Percentiles rank a stretch among this genome's conserved stretches.
These are phyloP conservation scores for Opisthograptis luteolata DNA, from an alignment of 2,888 invertebrate species.

Conservation along the genomic window DNA sequence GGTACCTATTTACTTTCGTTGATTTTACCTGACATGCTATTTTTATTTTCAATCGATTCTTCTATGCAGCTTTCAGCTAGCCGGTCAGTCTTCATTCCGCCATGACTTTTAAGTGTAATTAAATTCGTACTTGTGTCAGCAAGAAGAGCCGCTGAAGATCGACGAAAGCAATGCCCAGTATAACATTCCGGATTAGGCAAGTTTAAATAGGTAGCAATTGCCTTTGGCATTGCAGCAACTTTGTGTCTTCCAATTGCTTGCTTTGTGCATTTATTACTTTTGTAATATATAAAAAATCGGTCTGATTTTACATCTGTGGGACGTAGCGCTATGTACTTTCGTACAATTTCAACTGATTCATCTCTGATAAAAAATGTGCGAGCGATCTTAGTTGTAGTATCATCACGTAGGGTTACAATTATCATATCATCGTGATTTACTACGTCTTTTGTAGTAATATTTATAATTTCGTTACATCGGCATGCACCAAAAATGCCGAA, in stretches of 20 bases:
- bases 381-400: slow-evolving; percentile 11
- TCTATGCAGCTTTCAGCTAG: neutral
- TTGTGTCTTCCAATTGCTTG: slow-evolving; percentile 25
- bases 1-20: slow-evolving; percentile 2
- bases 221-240: slow-evolving; percentile 20
- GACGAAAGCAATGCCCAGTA: slow-evolving; percentile 10
- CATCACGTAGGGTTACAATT: slow-evolving; percentile 8
- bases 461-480: slow-evolving; percentile 20
- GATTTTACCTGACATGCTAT: neutral
- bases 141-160: slow-evolving; percentile 6
- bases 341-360: neutral
- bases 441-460: slow-evolving; percentile 15
- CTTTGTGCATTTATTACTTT: slow-evolving; percentile 23
- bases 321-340: neutral
- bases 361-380: neutral
- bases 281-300: slow-evolving; percentile 22
- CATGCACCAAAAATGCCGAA: slow-evolving; percentile 27
- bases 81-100: neutral
- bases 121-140: neutral
- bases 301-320: slow-evolving; percentile 6
- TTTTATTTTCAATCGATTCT: too few species aligned
- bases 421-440: slow-evolving; percentile 8
- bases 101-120: neutral
- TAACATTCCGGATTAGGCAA: slow-evolving; percentile 4
- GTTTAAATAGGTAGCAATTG: slow-evolving; percentile 23